Base-by-base conservation (phyloP, 2,888 invertebrate genomes). In the Ypsolopha sequella region DNA sequence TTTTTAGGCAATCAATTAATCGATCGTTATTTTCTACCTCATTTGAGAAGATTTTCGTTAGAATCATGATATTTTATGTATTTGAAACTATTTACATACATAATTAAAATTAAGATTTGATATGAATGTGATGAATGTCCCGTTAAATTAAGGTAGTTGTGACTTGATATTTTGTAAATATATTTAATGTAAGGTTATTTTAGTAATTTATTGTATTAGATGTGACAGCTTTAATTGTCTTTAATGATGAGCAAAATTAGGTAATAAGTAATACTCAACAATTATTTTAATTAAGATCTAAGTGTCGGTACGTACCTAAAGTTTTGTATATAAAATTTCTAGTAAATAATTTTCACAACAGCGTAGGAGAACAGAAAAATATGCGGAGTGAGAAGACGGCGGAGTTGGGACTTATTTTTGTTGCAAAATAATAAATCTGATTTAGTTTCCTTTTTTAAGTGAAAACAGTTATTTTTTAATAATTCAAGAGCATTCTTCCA, bases 11-110 rank as follows among this genome's bases (percentile, higher is more conserved):
- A 38, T 47, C 13, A 47, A 47, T 47, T 47, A n/a, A 47, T 52
- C 65, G 60, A 76, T 79, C 24, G 24, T 78, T 67, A 70, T 78
- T 79, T 82, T 80, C 85, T 84, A 85, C 85, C 85, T 85, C 85
- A 82, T 66, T 66, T 67, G 65, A 67, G 63, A 71, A 64, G 66
- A 53, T 56, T 66, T 65, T 68, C 67, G 52, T 58, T 64, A 48
- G 49, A 34, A 50, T 50, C 41, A 36, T 52, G 13, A 34, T 50
- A 33, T 24, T 24, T 38, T n/a, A 4, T 35, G 36, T 44, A 36
- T 6, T 36, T 43, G 9, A 14, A 33, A 33, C 49, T 24, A 24
- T 24, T 14, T 39, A 39, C 6, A 33, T 48, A 48, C 38, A 8
- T 38, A 48, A 11, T 13, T 36, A 33, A 7, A 9, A 8, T 9